These are phyloP conservation scores for Apodemia hepburni DNA, from an alignment of 2,888 invertebrate species.

Conservation along the genomic window DNA sequence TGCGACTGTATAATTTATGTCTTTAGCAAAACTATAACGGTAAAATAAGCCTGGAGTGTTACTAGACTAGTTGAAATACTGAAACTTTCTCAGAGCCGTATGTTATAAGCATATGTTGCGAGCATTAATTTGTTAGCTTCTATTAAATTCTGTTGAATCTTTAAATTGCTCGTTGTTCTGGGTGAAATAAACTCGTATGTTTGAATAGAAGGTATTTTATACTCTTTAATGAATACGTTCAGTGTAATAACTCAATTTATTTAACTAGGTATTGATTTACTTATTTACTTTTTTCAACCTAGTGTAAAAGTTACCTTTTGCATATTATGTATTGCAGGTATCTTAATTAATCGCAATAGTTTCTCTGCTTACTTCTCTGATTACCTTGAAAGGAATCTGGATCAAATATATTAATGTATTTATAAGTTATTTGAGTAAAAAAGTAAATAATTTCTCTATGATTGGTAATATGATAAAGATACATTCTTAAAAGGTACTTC, in stretches of 20 bases:
- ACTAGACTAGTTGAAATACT: slow-evolving; percentile 11
- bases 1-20: slow-evolving; percentile 12
- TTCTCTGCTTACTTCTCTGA: no score
- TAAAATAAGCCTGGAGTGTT: slow-evolving; percentile 11
- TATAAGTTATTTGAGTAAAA: no score
- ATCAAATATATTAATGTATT: no score
- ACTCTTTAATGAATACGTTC: neutral
- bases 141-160: slow-evolving; percentile 10
- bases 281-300: no score
- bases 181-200: neutral
- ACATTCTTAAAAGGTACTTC: no score
- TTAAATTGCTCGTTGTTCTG: neutral
- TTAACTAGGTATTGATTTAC: no score
- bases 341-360: no score
- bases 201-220: neutral
- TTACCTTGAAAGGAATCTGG: no score
- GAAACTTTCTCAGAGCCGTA: slow-evolving; percentile 8
- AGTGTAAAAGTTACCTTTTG: no score
- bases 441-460: no score
- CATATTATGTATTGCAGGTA: no score
- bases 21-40: slow-evolving; percentile 11
- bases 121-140: slow-evolving; percentile 16
- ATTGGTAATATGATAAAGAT: no score
- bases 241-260: neutral
- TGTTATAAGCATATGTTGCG: slow-evolving; percentile 12